These are phyloP conservation scores for Zaprionus africanus DNA, from an alignment of 1,140 invertebrate genomes.

Conservation along the genomic window DNA sequence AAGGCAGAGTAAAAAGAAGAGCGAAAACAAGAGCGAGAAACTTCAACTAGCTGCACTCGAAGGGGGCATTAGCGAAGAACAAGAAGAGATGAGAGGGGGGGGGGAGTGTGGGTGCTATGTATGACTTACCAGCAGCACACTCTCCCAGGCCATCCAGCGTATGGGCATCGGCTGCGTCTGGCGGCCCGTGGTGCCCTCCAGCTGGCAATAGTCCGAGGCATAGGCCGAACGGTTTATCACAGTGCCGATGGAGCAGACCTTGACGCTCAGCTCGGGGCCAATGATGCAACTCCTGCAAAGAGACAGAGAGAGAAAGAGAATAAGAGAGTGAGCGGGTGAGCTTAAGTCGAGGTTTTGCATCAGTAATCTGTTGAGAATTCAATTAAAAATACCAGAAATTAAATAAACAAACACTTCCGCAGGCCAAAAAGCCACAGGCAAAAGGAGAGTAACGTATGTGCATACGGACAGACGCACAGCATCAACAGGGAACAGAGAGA, in stretches of 20 bases:
- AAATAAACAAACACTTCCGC: constrained; percentile 75
- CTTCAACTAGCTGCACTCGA: constrained; percentile 3
- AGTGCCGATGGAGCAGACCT: constrained; percentile 93
- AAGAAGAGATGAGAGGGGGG: background rate
- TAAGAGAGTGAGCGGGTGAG: constrained; percentile 23
- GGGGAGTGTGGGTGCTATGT: background rate
- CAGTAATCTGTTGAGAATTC: constrained; percentile 64
- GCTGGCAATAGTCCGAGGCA: constrained; percentile 89
- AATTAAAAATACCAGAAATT: constrained; percentile 82
- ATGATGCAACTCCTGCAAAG: constrained; percentile 93
- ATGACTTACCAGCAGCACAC: constrained; percentile 89
- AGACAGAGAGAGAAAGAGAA: constrained; percentile 36
- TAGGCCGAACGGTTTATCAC: constrained; percentile 88
- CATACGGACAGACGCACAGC: constrained; percentile 8
- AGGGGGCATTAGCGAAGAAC: too few relatives aligned
- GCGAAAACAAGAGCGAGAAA: constrained; percentile 5
- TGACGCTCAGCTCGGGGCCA: constrained; percentile 90
- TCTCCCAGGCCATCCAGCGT: constrained; percentile 94
- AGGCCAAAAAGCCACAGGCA: constrained; percentile 60
- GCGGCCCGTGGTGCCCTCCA: constrained; percentile 86
- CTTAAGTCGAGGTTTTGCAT: constrained; percentile 38
- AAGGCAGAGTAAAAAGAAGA: constrained; percentile 26
- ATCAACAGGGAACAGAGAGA: background rate
- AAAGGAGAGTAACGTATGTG: background rate
- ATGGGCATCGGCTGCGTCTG: constrained; percentile 88